Evolutionary conservation across 2,113 vertebrate species (phyloP).

Genomic region (Heterotis niloticus): DNA sequence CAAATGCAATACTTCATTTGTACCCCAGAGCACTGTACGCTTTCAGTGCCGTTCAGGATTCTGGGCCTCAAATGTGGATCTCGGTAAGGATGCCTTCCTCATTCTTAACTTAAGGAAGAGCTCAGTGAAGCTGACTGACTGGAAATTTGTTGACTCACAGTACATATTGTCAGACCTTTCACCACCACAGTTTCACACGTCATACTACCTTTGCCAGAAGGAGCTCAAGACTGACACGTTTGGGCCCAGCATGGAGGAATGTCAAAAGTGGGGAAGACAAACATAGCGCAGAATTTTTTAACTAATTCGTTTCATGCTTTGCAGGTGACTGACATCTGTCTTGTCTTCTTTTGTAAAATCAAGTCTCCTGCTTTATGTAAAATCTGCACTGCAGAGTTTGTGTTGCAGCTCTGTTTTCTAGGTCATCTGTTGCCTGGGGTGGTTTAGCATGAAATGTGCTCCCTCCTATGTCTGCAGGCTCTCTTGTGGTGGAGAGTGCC

Average conservation of each 20-base stretch:
- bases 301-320: not conserved
- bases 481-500: conserved; percentile 61
- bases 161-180: not conserved
- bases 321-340: not conserved
- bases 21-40: conserved; percentile 66
- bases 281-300: not conserved
- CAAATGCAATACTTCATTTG: conserved; percentile 62
- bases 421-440: conserved; percentile 3
- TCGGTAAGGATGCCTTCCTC: conserved; percentile 53
- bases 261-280: not conserved
- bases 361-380: conserved; percentile 1
- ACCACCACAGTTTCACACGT: not conserved
- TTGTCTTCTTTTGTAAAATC: not conserved
- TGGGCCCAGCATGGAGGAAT: not conserved
- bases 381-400: not conserved
- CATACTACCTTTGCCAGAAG: too few relatives aligned
- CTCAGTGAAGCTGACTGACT: not conserved
- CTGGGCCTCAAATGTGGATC: conserved; percentile 70
- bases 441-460: not conserved
- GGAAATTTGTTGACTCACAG: not conserved
- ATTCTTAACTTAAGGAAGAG: not conserved
- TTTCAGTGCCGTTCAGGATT: conserved; percentile 70
- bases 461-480: conserved; percentile 46
- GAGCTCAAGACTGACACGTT: not conserved
- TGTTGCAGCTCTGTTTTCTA: not conserved